Conservation (phyloP, 1,140 invertebrate species). For the Apis cerana region DNA sequence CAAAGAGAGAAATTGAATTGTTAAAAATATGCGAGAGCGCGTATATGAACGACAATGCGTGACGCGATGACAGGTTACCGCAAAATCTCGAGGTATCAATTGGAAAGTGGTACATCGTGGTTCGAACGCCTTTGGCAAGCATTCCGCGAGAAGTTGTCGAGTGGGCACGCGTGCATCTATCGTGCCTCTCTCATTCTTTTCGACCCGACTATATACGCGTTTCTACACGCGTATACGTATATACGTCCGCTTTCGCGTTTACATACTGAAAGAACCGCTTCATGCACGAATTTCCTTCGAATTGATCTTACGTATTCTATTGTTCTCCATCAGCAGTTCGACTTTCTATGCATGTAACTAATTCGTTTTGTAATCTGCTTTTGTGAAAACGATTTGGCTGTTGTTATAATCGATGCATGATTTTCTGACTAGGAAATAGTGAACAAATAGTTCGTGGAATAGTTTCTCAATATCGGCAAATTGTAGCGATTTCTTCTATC, state of each 20-base stretch:
- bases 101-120: conserved; percentile 72
- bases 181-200: conserved; percentile 12
- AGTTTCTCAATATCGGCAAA: no score
- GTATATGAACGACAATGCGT: no score
- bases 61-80: conserved; percentile 36
- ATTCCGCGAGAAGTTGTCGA: conserved; percentile 63
- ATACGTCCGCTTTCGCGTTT: conserved; percentile 8
- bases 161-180: conserved; percentile 55
- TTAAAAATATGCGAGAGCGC: background rate
- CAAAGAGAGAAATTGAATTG: background rate
- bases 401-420: no score
- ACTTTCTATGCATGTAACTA: background rate
- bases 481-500: no score
- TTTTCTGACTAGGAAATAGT: no score
- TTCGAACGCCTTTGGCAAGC: conserved; percentile 66
- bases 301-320: no score
- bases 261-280: background rate
- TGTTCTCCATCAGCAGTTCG: background rate
- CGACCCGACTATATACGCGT: background rate
- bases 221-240: background rate
- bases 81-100: conserved; percentile 63
- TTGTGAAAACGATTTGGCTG: no score
- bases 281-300: background rate
- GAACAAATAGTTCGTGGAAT: no score
- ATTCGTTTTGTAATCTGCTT: no score